These are phyloP conservation scores for Gnatocerus cornutus DNA, from an alignment of 2,888 invertebrate species.

Conservation along the genomic window DNA sequence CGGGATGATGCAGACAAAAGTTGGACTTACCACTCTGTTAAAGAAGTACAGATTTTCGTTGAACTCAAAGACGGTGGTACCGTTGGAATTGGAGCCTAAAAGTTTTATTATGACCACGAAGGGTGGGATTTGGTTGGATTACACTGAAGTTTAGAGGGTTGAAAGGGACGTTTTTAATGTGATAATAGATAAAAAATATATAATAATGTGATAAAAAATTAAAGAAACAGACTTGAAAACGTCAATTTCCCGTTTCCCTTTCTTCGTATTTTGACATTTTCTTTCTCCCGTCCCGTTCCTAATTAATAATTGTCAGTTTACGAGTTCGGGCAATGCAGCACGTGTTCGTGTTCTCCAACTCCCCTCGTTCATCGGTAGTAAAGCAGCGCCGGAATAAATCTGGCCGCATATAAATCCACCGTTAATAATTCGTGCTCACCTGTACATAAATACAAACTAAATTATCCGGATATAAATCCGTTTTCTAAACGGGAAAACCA, in stretches of 20 bases:
- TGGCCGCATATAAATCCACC: constrained; percentile 52
- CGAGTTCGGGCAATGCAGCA: neutral
- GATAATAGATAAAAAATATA: no score
- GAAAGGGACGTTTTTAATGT: no score
- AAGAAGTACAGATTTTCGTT: constrained; percentile 57
- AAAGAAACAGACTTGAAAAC: no score
- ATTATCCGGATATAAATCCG: constrained; percentile 68
- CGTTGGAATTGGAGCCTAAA: constrained; percentile 53
- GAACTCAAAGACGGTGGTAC: constrained; percentile 56
- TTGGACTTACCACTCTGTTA: constrained; percentile 59
- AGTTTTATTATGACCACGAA: constrained; percentile 50
- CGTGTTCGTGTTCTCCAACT: constrained; percentile 5
- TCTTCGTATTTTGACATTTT: no score
- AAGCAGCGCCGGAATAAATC: constrained; percentile 29
- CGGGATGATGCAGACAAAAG: constrained; percentile 63
- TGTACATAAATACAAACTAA: constrained; percentile 69
- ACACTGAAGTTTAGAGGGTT: neutral
- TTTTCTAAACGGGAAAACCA: constrained; percentile 62
- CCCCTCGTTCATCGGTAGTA: constrained; percentile 5
- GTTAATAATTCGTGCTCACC: constrained; percentile 60
- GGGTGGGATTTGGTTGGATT: constrained; percentile 57
- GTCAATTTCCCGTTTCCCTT: no score
- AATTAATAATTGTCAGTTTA: neutral
- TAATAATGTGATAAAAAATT: no score
- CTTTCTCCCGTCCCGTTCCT: no score